phyloP scores from a whole-genome alignment of 2,888 invertebrate genomes.

The Cancer borealis region DNA sequence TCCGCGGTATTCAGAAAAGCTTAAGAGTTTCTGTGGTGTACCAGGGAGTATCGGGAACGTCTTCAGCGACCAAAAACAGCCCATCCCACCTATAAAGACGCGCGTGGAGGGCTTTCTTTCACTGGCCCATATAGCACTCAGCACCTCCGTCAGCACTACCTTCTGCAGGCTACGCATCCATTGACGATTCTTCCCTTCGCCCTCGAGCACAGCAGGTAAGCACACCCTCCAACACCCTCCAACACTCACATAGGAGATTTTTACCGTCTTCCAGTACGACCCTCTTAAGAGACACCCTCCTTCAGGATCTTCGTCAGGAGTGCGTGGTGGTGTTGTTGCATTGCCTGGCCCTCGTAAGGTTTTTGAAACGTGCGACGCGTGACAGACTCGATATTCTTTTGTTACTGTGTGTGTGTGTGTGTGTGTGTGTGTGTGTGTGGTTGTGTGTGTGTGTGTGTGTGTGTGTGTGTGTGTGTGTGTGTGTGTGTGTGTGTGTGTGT shows the following conservation, averaged over 20 bases:
- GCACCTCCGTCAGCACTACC: background rate
- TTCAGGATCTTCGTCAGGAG: background rate
- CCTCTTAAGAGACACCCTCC: background rate
- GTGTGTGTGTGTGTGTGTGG: too few species aligned
- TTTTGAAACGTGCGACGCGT: background rate
- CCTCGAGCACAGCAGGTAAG: slow-evolving; percentile 35
- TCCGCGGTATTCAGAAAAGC: background rate
- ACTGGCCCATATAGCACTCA: slow-evolving; percentile 17
- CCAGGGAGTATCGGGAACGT: background rate
- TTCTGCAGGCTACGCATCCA: background rate
- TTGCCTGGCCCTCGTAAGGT: background rate
- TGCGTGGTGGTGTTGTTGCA: background rate
- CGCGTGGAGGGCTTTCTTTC: slow-evolving; percentile 31
- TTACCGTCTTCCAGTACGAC: background rate
- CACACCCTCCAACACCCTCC: background rate
- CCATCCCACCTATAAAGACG: background rate
- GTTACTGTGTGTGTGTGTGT: background rate
- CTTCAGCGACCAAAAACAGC: background rate
- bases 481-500: too few species aligned
- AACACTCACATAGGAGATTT: too few species aligned
- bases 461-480: too few species aligned
- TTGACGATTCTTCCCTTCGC: slow-evolving; percentile 1
- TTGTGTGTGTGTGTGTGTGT: too few species aligned
- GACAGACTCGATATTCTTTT: background rate
- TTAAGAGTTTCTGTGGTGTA: background rate